Evolutionary conservation across 2,888 invertebrate genomes (phyloP), one percentile per base, ranked within the genome.

Genomic region (Pediacus dermestoides): DNA sequence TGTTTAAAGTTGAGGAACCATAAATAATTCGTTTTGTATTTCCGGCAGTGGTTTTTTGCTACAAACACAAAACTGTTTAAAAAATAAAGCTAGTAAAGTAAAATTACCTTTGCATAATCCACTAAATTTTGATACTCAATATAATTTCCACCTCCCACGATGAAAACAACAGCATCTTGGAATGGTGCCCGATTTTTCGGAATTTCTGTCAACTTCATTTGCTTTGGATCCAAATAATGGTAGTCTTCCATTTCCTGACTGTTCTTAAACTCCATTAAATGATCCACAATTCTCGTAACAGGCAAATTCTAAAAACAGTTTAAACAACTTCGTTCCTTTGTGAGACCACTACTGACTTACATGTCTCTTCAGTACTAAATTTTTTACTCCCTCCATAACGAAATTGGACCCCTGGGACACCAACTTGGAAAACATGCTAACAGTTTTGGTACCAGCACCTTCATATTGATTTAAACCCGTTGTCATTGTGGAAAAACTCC

Each of bases 301-400:
- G 96, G 96, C 47, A 96, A 75, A 71, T 93, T 94, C 91, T 92
- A 55, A 14, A 68, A 63, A 28, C 8, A 30, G 4, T 7, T 12
- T 8, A 16, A 31, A 31, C 3, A 7, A 31, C 13, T 26, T n/a
- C 15, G 4, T n/a, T 26, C 15, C 15, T n/a, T 9, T 8, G 3
- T 3, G 8, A 1, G 10, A 15, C 10, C n/a, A 27, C 4, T 13
- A 27, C 15, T 12, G 7, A 78, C 84, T 80, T 68, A 90, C 91
- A 73, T 99, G 96, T 74, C 90, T 85, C 71, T 99, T 99, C 4
- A 99, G 91, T 10, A 97, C 97, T 58, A 99, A 80, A 75, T 99
- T 99, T 71, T 96, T 94, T 1, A 97, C 96, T 21, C 96, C 99
- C 70, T 99, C 99, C 96, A 99, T 99, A 0, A 99, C 95, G 68